Evolutionary conservation across 2,797 vertebrate species (phyloP), one percentile per base, ranked within the genome.

Genomic region (Discoglossus pictus): DNA sequence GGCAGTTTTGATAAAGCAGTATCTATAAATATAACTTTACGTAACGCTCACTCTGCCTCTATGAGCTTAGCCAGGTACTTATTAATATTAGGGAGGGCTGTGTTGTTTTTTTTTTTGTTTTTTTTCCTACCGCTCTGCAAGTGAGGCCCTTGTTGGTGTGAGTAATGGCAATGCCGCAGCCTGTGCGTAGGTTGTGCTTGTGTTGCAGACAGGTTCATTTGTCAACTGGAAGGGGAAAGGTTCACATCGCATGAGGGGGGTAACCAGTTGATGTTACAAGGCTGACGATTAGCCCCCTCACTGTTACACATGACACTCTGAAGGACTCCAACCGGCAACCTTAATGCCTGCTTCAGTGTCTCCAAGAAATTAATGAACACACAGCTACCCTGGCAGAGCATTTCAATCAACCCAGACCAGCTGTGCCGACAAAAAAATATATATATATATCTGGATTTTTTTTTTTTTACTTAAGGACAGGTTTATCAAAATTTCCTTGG

Each of bases 331-430:
- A 86, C 89, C 85, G 83, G 86, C 84, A 88, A 87, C 84, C 87
- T 87, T 88, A 91, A 89, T 89, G 87, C 86, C 89, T 88, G 87
- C 88, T 91, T 90, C 84, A 85, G 84, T 89, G 88, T 89, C 87
- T 90, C 87, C 84, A 83, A 86, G 85, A 88, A 95, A 97, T 95
- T 97, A 95, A 97, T 96, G 92, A 93, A 90, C 91, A 89, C 91
- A 88, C 90, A 84, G 93, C 90, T 91, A 89, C 90, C 88, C 92
- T 91, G 92, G 93, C 86, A 93, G 94, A 95, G 93, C 93, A 92
- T 96, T 96, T 97, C 94, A 96, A 95, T 97, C 93, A 96, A 92
- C 90, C 83, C 79, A 79, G 85, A 87, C 84, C 88, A 91, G 88
- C 88, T 90, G 86, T 87, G 88, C 83, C 84, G 83, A 83, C 79